These are phyloP conservation scores for Canis aureus DNA, from an alignment of 2,113 vertebrate species.

Conservation along the genomic window DNA sequence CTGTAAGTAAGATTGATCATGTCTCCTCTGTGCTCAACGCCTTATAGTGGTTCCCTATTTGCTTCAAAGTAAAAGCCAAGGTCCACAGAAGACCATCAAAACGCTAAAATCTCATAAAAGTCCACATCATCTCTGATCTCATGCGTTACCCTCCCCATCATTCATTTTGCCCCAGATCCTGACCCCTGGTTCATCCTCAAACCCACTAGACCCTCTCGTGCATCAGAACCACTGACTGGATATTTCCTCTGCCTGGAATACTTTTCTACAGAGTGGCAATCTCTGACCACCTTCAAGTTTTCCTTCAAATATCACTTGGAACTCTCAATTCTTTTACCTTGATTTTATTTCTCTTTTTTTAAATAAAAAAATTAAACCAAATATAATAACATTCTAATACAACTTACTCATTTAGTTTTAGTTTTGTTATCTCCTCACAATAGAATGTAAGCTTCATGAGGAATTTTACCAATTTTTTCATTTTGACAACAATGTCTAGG, in stretches of 20 bases:
- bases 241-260: not conserved
- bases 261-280: not conserved
- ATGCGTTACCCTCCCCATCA: not conserved
- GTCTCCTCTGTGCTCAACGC: not conserved
- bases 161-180: not conserved
- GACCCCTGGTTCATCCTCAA: not conserved
- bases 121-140: not conserved
- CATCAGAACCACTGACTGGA: not conserved
- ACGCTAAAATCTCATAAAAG: not conserved
- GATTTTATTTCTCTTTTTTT: not conserved
- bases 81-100: not conserved
- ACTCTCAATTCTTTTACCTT: not conserved
- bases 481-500: not conserved
- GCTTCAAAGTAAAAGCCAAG: not conserved
- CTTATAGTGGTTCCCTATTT: not conserved
- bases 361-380: not conserved
- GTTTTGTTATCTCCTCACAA: not conserved
- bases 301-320: not conserved
- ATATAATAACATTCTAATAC: not conserved
- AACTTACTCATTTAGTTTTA: not conserved
- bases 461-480: not conserved
- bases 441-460: not conserved
- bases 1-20: not conserved
- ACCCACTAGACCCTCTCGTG: not conserved
- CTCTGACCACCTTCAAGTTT: not conserved